Evolutionary conservation across 2,113 vertebrate species (phyloP).

Genomic region (Trochalopteron elliotii): DNA sequence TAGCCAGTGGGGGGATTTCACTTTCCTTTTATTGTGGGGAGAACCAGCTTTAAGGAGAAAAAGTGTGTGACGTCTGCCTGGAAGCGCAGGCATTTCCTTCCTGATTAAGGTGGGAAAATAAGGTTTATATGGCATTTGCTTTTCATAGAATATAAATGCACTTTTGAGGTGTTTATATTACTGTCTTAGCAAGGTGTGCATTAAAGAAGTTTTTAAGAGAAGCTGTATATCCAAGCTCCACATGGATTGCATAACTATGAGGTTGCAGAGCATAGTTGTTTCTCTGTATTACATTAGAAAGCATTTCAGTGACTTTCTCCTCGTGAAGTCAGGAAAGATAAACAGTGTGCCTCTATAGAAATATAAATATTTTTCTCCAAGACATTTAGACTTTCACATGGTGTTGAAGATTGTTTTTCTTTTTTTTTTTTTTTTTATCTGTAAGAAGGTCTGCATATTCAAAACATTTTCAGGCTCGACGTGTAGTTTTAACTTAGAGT

Average conservation of each 20-base stretch:
- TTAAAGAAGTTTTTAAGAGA: background rate
- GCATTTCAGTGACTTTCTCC: background rate
- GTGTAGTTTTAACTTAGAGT: constrained; percentile 17
- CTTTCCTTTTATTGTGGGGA: background rate
- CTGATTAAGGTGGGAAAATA: background rate
- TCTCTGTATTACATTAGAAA: background rate
- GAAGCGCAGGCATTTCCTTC: background rate
- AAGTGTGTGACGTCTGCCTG: background rate
- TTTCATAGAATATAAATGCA: background rate
- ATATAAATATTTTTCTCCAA: constrained; percentile 27
- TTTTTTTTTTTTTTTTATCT: background rate
- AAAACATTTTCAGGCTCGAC: background rate
- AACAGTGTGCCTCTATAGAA: background rate
- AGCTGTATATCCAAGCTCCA: background rate
- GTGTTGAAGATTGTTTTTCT: background rate
- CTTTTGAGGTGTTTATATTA: background rate
- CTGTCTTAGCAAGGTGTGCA: background rate
- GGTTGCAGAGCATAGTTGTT: background rate
- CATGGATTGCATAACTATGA: background rate
- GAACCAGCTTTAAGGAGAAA: background rate
- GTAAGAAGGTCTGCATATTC: background rate
- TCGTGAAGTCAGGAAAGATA: background rate
- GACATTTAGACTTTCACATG: background rate
- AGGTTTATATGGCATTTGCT: background rate
- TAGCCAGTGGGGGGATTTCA: background rate